phyloP scores from a whole-genome alignment of 2,113 vertebrate genomes.

The Bambusicola thoracicus region DNA sequence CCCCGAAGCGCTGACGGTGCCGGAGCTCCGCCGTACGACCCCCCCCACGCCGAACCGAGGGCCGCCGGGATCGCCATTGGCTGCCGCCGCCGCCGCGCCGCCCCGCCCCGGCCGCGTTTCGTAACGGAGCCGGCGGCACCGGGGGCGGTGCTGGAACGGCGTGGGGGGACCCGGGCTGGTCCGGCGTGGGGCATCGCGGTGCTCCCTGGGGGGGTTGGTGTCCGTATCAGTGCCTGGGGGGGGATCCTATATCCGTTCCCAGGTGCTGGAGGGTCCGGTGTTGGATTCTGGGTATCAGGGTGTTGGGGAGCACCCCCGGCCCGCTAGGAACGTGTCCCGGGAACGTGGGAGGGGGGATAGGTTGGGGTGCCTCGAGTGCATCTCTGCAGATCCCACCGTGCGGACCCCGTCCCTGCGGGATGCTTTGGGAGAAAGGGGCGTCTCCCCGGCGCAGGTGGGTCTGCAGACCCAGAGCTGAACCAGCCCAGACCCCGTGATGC shows the following conservation, averaged over 20 bases:
- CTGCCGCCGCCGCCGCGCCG: not conserved
- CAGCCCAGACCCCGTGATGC: not conserved
- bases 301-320: not conserved
- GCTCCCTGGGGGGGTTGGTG: too few relatives aligned
- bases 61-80: conserved; percentile 20
- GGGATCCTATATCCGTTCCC: too few relatives aligned
- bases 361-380: not conserved
- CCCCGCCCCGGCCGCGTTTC: conserved; percentile 56
- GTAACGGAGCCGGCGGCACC: conserved; percentile 18
- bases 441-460: fast-evolving
- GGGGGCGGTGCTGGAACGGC: not conserved
- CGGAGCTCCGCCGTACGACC: not conserved
- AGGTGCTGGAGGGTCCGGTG: not conserved
- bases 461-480: not conserved
- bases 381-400: not conserved
- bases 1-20: not conserved
- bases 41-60: not conserved
- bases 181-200: not conserved
- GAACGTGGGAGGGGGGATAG: not conserved
- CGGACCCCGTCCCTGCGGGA: fast-evolving
- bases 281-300: not conserved
- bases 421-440: fast-evolving
- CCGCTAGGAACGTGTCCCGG: not conserved
- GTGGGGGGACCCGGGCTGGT: not conserved
- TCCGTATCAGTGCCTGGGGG: too few relatives aligned